These are phyloP conservation scores for Rhipidura dahli DNA, from an alignment of 2,113 vertebrate genomes.

Conservation along the genomic window DNA sequence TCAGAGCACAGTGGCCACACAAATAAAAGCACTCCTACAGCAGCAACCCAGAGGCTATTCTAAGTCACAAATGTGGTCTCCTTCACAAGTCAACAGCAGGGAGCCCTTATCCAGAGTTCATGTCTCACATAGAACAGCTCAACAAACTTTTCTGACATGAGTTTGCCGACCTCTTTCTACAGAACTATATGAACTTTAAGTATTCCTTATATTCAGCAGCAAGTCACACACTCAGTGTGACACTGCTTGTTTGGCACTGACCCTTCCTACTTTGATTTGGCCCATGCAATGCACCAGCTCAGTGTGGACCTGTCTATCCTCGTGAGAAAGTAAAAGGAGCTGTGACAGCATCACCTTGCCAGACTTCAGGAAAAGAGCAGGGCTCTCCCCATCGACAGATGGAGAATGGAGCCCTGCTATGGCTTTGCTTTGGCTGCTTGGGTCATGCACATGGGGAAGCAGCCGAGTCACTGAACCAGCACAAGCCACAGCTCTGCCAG, in stretches of 20 bases:
- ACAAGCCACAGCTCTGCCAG: not conserved
- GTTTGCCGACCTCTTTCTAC: not conserved
- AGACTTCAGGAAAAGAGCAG: not conserved
- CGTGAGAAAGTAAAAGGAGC: not conserved
- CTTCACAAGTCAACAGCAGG: not conserved
- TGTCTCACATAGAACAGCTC: fast-evolving
- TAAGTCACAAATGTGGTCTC: not conserved
- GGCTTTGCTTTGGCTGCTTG: not conserved
- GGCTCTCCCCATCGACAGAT: not conserved
- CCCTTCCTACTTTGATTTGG: not conserved
- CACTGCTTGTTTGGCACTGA: not conserved
- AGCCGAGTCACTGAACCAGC: not conserved
- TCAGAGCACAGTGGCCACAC: not conserved
- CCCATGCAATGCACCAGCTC: fast-evolving
- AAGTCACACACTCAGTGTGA: not conserved
- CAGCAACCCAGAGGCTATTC: not conserved
- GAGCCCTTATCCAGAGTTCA: not conserved
- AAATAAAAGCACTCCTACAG: not conserved
- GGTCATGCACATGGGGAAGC: fast-evolving
- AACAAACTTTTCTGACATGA: not conserved
- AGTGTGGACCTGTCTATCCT: not conserved
- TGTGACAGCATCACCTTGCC: not conserved
- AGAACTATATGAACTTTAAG: not conserved
- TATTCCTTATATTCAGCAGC: not conserved
- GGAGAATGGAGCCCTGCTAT: fast-evolving